A percentile compares a stretch with the other conserved stretches of the same genome.
Conservation (phyloP, 2,797 vertebrate genomes). For the Lemur catta region DNA sequence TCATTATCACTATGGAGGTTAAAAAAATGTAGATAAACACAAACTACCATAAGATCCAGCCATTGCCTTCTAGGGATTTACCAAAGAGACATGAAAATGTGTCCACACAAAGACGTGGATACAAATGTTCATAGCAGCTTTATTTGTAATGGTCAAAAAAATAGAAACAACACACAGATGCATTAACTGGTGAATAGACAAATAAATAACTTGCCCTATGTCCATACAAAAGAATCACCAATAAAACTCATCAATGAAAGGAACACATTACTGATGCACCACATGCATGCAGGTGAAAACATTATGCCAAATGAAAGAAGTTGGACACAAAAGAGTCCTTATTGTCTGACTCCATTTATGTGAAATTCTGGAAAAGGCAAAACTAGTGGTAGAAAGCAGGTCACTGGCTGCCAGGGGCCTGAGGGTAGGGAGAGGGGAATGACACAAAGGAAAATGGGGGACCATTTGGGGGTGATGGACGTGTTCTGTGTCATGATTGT, state of each 20-base stretch:
- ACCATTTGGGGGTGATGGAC: too few species aligned
- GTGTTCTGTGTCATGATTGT: rapidly evolving
- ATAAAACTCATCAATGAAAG: background rate
- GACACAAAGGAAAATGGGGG: background rate
- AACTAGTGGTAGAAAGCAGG: background rate
- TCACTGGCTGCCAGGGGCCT: too few species aligned
- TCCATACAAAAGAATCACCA: background rate
- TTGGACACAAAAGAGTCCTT: background rate
- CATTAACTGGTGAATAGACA: background rate
- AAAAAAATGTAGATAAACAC: background rate
- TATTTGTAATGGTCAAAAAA: background rate
- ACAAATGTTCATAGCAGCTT: background rate
- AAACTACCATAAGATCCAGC: background rate
- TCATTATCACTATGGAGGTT: background rate
- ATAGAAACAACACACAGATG: background rate
- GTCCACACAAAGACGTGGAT: background rate
- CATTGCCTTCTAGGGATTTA: background rate
- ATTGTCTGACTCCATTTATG: background rate
- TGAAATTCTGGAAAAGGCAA: background rate
- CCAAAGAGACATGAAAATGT: background rate
- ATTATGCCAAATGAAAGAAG: background rate
- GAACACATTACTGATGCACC: background rate
- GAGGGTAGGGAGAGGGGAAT: background rate
- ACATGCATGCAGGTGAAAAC: background rate
- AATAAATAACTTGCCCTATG: background rate